phyloP scores from a whole-genome alignment of 2,113 vertebrate species.

The Vimba vimba region DNA sequence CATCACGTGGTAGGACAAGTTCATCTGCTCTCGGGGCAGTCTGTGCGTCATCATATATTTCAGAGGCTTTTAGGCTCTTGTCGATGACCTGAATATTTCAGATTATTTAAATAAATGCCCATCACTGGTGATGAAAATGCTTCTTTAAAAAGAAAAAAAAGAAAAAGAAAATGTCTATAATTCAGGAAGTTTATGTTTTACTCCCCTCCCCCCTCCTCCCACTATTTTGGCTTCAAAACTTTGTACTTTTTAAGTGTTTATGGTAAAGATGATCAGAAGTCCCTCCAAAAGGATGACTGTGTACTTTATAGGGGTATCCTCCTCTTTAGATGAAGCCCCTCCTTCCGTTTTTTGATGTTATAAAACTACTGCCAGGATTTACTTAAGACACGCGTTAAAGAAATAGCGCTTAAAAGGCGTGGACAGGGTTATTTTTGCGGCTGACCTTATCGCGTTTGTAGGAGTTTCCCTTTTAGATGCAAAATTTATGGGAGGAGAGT shows the following conservation, averaged over 20 bases:
- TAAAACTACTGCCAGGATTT: no score
- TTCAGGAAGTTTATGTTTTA: background rate
- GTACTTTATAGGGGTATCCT: no score
- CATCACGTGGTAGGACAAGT: constrained; percentile 11
- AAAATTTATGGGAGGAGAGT: no score
- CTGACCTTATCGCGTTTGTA: no score
- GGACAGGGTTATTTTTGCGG: no score
- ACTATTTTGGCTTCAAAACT: background rate
- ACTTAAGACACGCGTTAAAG: no score
- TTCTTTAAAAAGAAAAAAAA: background rate
- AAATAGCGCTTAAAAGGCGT: no score
- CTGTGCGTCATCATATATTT: constrained; percentile 20
- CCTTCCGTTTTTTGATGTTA: no score
- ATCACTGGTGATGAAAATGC: background rate
- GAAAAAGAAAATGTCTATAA: background rate
- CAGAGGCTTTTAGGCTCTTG: constrained; percentile 19
- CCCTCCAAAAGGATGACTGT: background rate
- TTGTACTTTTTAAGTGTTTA: background rate
- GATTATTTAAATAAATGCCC: constrained; percentile 1
- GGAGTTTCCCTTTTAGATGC: no score
- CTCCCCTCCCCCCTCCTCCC: no score
- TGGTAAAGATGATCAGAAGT: background rate
- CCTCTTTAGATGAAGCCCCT: no score
- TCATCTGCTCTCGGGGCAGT: constrained; percentile 13
- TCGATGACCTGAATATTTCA: constrained; percentile 28